These are phyloP conservation scores for Clarias fuscus DNA, from an alignment of 2,797 vertebrate genomes.

Conservation along the genomic window DNA sequence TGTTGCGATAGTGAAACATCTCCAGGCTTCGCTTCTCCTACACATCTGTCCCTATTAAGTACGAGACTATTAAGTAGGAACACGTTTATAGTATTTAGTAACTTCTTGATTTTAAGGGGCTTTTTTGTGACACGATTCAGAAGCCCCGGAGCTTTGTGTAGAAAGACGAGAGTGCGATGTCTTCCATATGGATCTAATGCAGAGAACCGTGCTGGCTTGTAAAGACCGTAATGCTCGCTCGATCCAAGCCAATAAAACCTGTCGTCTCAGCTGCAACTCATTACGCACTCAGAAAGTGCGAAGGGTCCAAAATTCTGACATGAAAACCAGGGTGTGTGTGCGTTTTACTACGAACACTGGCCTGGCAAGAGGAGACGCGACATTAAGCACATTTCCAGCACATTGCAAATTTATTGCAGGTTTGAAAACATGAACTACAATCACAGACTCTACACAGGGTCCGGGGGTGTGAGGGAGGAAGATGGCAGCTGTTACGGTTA, in stretches of 20 bases:
- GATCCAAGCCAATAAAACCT: conserved; percentile 68
- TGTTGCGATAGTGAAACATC: neutral
- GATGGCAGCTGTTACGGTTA: neutral
- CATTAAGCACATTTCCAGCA: conserved; percentile 20
- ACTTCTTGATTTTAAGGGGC: neutral
- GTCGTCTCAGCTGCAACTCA: conserved; percentile 75
- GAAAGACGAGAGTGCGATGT: conserved; percentile 30
- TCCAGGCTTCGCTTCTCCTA: neutral
- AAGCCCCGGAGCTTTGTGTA: conserved; percentile 30
- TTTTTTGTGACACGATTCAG: conserved; percentile 26
- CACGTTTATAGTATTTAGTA: neutral
- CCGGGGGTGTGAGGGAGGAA: neutral
- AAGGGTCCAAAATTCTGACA: conserved; percentile 63
- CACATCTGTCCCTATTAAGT: neutral
- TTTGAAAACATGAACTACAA: neutral
- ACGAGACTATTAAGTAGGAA: neutral
- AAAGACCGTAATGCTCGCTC: conserved; percentile 71
- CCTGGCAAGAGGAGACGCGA: conserved; percentile 34
- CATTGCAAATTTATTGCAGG: conserved; percentile 16
- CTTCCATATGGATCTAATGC: conserved; percentile 37
- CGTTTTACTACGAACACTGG: neutral
- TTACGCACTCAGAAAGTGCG: conserved; percentile 66
- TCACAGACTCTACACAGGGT: neutral
- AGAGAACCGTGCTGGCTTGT: conserved; percentile 60
- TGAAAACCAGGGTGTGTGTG: conserved; percentile 14